Evolutionary conservation across 2,888 invertebrate species (phyloP), one percentile per base, ranked within the genome.

Genomic region (Pachymerium ferrugineum): DNA sequence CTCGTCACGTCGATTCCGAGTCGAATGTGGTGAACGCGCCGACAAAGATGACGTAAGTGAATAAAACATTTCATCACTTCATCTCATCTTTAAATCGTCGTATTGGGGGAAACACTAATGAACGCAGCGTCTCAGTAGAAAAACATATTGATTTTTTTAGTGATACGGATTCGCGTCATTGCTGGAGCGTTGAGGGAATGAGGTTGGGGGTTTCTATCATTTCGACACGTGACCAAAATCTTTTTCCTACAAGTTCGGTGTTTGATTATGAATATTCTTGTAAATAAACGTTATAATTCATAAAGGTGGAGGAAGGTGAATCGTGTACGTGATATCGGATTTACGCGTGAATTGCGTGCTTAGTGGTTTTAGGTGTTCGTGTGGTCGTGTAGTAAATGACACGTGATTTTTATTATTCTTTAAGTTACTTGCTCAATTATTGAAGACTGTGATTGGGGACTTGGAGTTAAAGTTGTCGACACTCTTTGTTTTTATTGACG

Each of bases 41-140:
- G 76, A 76, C 47, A 73, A 71, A 71, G 76, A 76, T 42, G 76
- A 76, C 33, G 76, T 76, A 73, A 47, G 72, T 71, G 62, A 62
- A 62, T 62, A 62, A 62, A 62, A 62, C 25, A 10, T 28, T 62
- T 62, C 62, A 62, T 62, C 62, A 28, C 28, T 25, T 28, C 62
- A 62, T 25, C 38, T 1, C 62, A n/a, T n/a, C n/a, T n/a, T 62
- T 10, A 25, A 25, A 62, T 62, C 28, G 28, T 62, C 62, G 62
- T 2, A 28, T 62, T n/a, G n/a, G n/a, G n/a, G n/a, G n/a, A n/a
- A n/a, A n/a, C 62, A 28, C 62, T 62, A 62, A 62, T 25, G 62
- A 62, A 62, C 25, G 62, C 16, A 54, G 62, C 28, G 28, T 62
- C 28, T 25, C n/a, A 16, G 38, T 12, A 4, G 14, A 62, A n/a